These are phyloP conservation scores for Chelidonichthys spinosus DNA, from an alignment of 2,797 vertebrate genomes.

Conservation along the genomic window DNA sequence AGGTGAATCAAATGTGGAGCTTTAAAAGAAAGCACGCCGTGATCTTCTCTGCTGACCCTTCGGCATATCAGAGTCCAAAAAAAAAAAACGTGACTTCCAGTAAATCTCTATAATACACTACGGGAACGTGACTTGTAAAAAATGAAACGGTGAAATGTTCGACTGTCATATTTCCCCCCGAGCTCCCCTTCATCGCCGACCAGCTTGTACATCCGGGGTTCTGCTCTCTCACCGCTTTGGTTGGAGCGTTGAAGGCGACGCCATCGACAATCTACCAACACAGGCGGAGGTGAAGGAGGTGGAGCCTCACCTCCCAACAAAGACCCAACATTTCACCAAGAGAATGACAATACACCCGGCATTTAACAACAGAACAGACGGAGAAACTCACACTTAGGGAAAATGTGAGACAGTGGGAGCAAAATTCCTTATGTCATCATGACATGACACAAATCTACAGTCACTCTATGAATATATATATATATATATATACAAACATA, in stretches of 20 bases:
- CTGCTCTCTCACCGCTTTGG: neutral
- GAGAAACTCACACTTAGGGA: too few species aligned
- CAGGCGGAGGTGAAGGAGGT: neutral
- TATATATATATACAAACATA: too few species aligned
- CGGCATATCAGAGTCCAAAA: neutral
- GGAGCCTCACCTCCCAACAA: too few species aligned
- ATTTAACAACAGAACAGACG: too few species aligned
- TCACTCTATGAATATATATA: too few species aligned
- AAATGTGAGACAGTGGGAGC: too few species aligned
- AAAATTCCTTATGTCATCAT: too few species aligned
- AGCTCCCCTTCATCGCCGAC: neutral
- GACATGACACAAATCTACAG: too few species aligned
- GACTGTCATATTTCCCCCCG: conserved; percentile 4
- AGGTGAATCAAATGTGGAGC: neutral
- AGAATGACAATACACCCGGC: too few species aligned
- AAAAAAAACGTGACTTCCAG: conserved; percentile 5
- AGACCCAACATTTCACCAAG: too few species aligned
- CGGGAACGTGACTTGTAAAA: conserved; percentile 6
- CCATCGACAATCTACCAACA: neutral
- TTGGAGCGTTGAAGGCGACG: neutral
- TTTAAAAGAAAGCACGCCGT: neutral
- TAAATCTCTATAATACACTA: conserved; percentile 19
- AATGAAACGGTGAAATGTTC: conserved; percentile 18
- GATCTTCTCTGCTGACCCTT: conserved; percentile 9
- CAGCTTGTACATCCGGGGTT: neutral